Conservation (phyloP, 2,113 vertebrate species). For the Engraulis encrasicolus region DNA sequence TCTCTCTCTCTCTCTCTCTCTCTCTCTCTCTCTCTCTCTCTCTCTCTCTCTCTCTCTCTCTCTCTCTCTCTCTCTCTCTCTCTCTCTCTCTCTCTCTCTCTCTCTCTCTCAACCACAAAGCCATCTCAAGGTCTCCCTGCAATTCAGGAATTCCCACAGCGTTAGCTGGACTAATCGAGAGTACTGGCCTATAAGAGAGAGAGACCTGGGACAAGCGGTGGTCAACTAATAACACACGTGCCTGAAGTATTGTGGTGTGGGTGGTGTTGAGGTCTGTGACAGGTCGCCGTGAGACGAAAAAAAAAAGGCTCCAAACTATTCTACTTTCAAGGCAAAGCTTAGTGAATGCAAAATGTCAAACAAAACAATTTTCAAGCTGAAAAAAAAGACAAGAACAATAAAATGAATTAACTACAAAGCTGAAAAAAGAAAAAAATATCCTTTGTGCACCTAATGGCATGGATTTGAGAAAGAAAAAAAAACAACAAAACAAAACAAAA, state of each 20-base stretch:
- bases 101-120: background rate
- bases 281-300: background rate
- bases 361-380: conserved; percentile 33
- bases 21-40: no score
- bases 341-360: conserved; percentile 58
- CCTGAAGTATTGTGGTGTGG: background rate
- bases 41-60: no score
- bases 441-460: conserved; percentile 40
- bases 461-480: conserved; percentile 39
- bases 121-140: background rate
- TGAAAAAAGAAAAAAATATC: conserved; percentile 14
- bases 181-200: background rate
- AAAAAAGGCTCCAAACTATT: conserved; percentile 19
- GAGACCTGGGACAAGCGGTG: background rate
- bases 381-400: conserved; percentile 23
- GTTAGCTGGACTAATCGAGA: background rate
- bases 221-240: background rate
- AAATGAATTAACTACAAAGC: conserved; percentile 21
- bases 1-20: no score
- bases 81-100: no score
- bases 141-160: background rate
- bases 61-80: no score
- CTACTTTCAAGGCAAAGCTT: conserved; percentile 61
- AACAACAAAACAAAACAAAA: no score
- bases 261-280: conserved; percentile 15